Base-by-base conservation (phyloP, 2,113 vertebrate species). In the Psephotus haematonotus region DNA sequence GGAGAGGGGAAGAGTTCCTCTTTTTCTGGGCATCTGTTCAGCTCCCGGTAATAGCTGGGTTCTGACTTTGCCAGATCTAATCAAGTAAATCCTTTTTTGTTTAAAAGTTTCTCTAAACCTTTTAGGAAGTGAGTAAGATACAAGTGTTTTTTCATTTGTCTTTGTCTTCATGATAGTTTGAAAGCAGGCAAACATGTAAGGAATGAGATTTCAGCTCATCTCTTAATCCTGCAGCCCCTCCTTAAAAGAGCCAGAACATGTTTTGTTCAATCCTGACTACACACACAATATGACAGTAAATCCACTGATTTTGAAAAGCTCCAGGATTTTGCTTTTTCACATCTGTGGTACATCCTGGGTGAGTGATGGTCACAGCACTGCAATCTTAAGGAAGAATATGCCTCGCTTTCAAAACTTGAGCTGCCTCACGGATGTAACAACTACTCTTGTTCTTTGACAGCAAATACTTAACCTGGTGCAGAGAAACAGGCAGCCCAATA, bases 11-110 rank as follows among this genome's bases (percentile, higher is more conserved):
- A 93, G 50, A 92, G 67, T 28, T 97, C 93, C 77, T 69, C 86
- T 96, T 62, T 70, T 86, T 83, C 69, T 55, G 78, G 92, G 82
- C 91, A 93, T 97, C 96, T 89, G 63, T 82, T 95, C 80, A 97
- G 82, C 91, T 93, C 41, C 46, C 16, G 1, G 55, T 43, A 97
- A 83, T 94, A 97, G 35, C 52, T 93, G 85, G 2, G 27, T 92
- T 98, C 47, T 70, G 78, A 92, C 92, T 82, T 83, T 86, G 41
- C 59, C 59, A 72, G 11, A 29, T 95, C 65, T 94, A 91, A 96
- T 94, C 91, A 94, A 92, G 57, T 80, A 93, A 83, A 96, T 94
- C 25, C 8, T 69, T 93, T 91, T 95, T 86, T 90, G 28, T 24
- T 87, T 93, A 53, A 85, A 95, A 95, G 17, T 84, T 94, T 82